phyloP scores from a whole-genome alignment of 64 coral and sea anemone genomes.

The Astreopora myriophthalma region DNA sequence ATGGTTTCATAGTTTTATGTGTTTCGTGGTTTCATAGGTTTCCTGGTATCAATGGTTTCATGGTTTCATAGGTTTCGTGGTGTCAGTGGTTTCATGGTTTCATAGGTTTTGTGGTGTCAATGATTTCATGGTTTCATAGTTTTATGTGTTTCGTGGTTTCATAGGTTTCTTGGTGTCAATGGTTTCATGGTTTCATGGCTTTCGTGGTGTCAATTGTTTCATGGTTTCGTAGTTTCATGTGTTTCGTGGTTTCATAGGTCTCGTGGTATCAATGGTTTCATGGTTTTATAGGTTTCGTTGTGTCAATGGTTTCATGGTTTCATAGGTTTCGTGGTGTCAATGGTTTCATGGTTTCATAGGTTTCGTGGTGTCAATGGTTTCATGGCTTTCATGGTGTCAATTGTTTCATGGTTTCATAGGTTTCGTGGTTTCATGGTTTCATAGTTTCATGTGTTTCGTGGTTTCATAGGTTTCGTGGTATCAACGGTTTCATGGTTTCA shows the following conservation, averaged over 20 bases:
- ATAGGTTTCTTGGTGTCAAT: neutral
- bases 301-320: neutral
- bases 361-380: neutral
- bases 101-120: slow-evolving; percentile 18
- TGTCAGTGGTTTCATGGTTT: neutral
- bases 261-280: neutral
- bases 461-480: neutral
- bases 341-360: neutral
- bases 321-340: neutral
- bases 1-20: neutral
- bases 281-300: neutral
- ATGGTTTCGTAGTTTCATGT: neutral
- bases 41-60: neutral
- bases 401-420: neutral
- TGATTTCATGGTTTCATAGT: neutral
- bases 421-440: neutral
- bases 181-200: neutral
- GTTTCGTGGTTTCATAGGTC: slow-evolving; percentile 7
- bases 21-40: neutral
- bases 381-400: too few species aligned
- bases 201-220: neutral
- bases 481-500: slow-evolving; percentile 1
- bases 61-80: slow-evolving; percentile 5
- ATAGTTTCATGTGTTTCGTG: slow-evolving; percentile 9
- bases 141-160: neutral